These are phyloP conservation scores for Pygocentrus nattereri DNA, from an alignment of 2,797 vertebrate species.

Conservation along the genomic window DNA sequence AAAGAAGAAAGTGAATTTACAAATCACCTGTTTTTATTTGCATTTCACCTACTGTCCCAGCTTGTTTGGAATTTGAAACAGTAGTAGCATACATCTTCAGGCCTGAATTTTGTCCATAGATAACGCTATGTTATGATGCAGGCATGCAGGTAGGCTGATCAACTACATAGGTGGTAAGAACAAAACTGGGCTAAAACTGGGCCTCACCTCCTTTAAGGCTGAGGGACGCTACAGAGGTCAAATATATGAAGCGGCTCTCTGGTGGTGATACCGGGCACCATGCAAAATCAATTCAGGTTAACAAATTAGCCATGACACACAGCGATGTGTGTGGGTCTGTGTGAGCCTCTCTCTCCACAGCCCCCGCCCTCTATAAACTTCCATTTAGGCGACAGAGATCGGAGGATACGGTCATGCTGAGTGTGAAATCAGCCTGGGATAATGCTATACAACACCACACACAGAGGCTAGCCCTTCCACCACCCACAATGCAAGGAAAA, in stretches of 20 bases:
- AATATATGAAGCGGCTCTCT: conserved; percentile 22
- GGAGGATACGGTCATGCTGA: conserved; percentile 22
- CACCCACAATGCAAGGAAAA: neutral
- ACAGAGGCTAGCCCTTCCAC: neutral
- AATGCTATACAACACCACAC: conserved; percentile 16
- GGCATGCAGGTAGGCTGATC: no score
- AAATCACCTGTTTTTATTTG: no score
- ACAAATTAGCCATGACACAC: conserved; percentile 48
- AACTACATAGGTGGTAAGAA: no score
- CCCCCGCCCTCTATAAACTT: conserved; percentile 14
- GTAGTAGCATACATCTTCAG: no score
- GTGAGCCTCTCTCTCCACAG: conserved; percentile 12
- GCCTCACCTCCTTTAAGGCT: neutral
- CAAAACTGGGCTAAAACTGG: neutral
- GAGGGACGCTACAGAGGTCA: conserved; percentile 14
- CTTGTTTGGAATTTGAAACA: no score
- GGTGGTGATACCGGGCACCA: conserved; percentile 26
- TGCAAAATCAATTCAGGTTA: conserved; percentile 48
- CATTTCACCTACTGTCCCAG: no score
- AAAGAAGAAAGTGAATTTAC: no score
- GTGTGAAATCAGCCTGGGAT: conserved; percentile 39
- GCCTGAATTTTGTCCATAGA: neutral
- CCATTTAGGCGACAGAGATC: neutral
- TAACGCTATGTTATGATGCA: neutral
- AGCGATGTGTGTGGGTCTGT: conserved; percentile 13